phyloP scores from a whole-genome alignment of 2,113 vertebrate species.

The Chaetodon trifascialis region DNA sequence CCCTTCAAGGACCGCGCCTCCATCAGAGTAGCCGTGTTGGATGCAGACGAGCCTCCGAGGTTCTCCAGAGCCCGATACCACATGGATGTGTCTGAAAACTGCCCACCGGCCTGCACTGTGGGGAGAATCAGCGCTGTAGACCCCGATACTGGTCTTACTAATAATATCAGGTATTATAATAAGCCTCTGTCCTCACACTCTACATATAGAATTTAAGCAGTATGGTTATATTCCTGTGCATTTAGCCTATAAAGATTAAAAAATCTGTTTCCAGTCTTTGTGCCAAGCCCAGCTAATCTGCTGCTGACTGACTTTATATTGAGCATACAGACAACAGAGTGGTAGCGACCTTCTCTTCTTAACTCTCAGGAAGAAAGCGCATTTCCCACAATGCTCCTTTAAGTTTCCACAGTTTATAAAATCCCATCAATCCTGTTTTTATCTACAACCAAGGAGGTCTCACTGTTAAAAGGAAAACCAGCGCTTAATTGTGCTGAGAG shows the following conservation, averaged over 20 bases:
- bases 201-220: too few relatives aligned
- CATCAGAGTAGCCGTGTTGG: slow-evolving; percentile 87
- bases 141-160: slow-evolving; percentile 89
- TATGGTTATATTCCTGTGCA: background rate
- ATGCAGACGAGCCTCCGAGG: slow-evolving; percentile 90
- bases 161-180: slow-evolving; percentile 87
- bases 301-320: background rate
- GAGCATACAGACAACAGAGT: background rate
- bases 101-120: slow-evolving; percentile 85
- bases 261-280: background rate
- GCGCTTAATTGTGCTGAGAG: background rate
- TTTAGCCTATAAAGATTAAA: background rate
- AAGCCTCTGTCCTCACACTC: background rate
- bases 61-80: slow-evolving; percentile 87
- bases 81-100: slow-evolving; percentile 90
- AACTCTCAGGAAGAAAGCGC: background rate
- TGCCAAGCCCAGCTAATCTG: background rate
- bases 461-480: slow-evolving; percentile 12
- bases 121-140: slow-evolving; percentile 88
- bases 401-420: slow-evolving; percentile 1
- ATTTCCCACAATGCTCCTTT: slow-evolving; percentile 12
- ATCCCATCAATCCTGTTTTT: background rate
- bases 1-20: slow-evolving; percentile 91
- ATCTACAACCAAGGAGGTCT: background rate
- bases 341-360: background rate